These are phyloP conservation scores for Helicolenus hilgendorfi DNA, from an alignment of 2,797 vertebrate genomes.

Conservation along the genomic window DNA sequence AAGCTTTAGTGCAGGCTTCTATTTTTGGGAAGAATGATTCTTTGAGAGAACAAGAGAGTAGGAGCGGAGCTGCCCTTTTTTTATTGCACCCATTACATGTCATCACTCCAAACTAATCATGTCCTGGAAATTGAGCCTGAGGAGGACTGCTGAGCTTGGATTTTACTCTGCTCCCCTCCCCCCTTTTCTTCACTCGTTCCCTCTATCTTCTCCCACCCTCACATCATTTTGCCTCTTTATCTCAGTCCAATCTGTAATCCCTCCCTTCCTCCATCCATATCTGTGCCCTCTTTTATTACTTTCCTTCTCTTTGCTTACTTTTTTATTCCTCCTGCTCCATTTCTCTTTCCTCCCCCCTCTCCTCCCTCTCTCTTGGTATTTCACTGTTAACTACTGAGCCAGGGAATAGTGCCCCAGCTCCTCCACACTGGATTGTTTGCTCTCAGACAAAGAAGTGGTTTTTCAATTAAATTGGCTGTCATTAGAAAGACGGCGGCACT, in stretches of 20 bases:
- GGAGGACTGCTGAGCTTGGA: slow-evolving; percentile 86
- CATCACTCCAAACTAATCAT: slow-evolving; percentile 88
- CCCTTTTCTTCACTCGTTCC: slow-evolving; percentile 26
- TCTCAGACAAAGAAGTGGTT: slow-evolving; percentile 77
- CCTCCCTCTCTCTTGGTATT: slow-evolving; percentile 42
- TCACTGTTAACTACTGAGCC: slow-evolving; percentile 58
- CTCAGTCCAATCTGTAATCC: slow-evolving; percentile 75
- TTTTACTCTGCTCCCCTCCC: slow-evolving; percentile 56
- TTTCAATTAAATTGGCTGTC: slow-evolving; percentile 83
- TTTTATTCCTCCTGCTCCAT: slow-evolving; percentile 35
- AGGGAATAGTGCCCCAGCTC: slow-evolving; percentile 42
- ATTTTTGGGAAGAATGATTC: slow-evolving; percentile 63
- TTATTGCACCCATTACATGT: slow-evolving; percentile 82
- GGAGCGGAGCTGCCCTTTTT: slow-evolving; percentile 62
- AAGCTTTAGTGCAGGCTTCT: slow-evolving; percentile 55
- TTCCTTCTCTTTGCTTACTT: slow-evolving; percentile 54
- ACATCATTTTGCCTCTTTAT: slow-evolving; percentile 74
- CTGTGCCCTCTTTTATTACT: slow-evolving; percentile 70
- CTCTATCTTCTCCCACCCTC: slow-evolving; percentile 52
- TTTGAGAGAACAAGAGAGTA: slow-evolving; percentile 59
- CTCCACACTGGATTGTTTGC: slow-evolving; percentile 72
- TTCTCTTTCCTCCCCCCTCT: background rate
- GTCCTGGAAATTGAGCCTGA: slow-evolving; percentile 86
- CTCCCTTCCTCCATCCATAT: slow-evolving; percentile 57
- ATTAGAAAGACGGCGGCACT: slow-evolving; percentile 66